phyloP scores from a whole-genome alignment of 2,113 vertebrate genomes.

The Ceyx margarethae region DNA sequence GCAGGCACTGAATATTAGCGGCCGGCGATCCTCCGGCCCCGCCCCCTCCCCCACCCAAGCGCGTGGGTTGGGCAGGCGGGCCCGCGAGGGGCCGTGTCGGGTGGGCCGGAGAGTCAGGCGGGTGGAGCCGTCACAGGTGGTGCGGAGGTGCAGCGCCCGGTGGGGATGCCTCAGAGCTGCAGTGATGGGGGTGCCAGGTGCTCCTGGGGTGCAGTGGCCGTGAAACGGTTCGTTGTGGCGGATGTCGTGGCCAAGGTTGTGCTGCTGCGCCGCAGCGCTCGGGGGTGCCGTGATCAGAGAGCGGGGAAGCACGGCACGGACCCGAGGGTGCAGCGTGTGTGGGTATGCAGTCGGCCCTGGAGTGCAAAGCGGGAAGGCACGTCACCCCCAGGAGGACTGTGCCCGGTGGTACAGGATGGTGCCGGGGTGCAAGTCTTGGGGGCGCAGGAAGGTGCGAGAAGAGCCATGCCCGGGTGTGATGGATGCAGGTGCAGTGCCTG shows the following conservation, averaged over 20 bases:
- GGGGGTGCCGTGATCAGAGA: not conserved
- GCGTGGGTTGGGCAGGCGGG: no score
- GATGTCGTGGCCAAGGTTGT: not conserved
- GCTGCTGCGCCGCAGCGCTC: not conserved
- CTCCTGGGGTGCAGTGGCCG: not conserved
- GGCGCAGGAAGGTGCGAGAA: not conserved
- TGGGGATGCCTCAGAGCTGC: not conserved
- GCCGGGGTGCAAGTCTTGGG: not conserved
- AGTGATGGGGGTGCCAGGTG: accelerated
- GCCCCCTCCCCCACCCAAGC: not conserved
- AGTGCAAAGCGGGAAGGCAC: not conserved
- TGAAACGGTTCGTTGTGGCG: not conserved
- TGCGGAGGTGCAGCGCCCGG: no score
- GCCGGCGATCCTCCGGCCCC: accelerated
- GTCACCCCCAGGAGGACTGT: not conserved
- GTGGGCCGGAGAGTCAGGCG: no score
- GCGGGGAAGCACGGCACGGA: not conserved
- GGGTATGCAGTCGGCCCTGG: not conserved
- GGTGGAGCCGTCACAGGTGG: not conserved
- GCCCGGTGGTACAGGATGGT: not conserved
- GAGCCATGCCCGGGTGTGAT: not conserved
- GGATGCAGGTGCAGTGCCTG: not conserved
- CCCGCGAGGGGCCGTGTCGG: no score
- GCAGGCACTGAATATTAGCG: not conserved
- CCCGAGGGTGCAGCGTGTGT: no score